Conservation (phyloP, 2,888 invertebrate genomes). For the Papilio demoleus region DNA sequence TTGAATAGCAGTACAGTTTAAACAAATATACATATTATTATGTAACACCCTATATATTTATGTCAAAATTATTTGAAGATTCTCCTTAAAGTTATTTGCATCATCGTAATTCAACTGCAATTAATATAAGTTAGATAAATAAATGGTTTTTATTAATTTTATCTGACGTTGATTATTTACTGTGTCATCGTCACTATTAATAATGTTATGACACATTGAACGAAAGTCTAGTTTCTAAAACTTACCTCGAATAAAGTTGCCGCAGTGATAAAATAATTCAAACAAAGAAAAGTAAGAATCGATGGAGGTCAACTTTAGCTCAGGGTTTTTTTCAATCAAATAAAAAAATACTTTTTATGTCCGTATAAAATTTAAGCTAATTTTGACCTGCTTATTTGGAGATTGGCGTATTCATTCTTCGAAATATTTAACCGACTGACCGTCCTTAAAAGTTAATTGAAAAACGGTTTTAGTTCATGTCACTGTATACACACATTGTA, state of each 20-base stretch:
- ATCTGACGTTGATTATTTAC: not conserved
- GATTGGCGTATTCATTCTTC: conserved; percentile 9
- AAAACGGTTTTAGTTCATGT: conserved; percentile 13
- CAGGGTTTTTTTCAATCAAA: not conserved
- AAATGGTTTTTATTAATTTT: too few species aligned
- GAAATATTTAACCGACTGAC: not conserved
- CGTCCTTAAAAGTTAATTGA: conserved; percentile 10
- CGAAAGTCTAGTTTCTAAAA: not conserved
- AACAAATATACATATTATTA: not conserved
- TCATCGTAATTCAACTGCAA: too few species aligned
- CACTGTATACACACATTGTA: not conserved
- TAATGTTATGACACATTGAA: not conserved
- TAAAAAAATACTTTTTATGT: conserved; percentile 3
- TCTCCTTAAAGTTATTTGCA: too few species aligned
- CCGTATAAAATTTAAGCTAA: not conserved
- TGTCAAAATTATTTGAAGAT: not conserved
- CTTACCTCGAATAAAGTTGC: not conserved
- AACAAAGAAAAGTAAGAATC: conserved; percentile 6
- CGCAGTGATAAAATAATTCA: conserved; percentile 2
- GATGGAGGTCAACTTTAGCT: conserved; percentile 14
- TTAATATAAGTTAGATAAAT: too few species aligned
- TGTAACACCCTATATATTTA: not conserved
- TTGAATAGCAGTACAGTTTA: not conserved
- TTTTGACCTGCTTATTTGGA: conserved; percentile 15
- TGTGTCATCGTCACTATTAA: not conserved